A percentile compares a stretch with the other conserved stretches of the same genome.
Evolutionary conservation across 2,888 invertebrate species (phyloP).

Genomic region (Eulithis prunata): DNA sequence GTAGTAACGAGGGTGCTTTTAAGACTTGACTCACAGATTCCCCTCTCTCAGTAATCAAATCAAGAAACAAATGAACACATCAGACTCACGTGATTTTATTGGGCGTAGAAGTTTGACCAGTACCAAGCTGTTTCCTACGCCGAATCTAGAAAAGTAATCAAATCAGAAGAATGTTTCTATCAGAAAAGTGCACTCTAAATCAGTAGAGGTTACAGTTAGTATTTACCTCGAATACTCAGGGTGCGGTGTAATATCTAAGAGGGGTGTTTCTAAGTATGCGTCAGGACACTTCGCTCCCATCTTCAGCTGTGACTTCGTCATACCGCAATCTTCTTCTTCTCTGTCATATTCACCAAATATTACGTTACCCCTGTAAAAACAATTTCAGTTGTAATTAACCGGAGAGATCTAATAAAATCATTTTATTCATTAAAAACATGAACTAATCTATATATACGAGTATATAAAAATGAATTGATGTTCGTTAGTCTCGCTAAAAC

Average conservation of each 20-base stretch:
- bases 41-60: too few species aligned
- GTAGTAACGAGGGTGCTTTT: too few species aligned
- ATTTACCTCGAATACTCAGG: constrained; percentile 71
- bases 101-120: constrained; percentile 68
- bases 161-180: not conserved
- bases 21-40: too few species aligned
- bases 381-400: too few species aligned
- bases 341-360: constrained; percentile 75
- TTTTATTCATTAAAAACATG: too few species aligned
- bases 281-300: constrained; percentile 59
- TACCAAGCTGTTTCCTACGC: constrained; percentile 70
- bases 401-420: too few species aligned
- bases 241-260: constrained; percentile 65
- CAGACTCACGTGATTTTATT: constrained; percentile 66
- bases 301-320: constrained; percentile 59
- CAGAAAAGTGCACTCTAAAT: not conserved
- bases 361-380: constrained; percentile 61
- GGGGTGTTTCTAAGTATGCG: constrained; percentile 69
- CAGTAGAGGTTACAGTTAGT: not conserved
- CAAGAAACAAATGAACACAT: not conserved
- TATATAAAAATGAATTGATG: too few species aligned
- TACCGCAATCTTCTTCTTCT: constrained; percentile 68
- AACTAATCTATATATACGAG: too few species aligned
- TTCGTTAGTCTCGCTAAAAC: too few species aligned
- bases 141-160: constrained; percentile 59